Evolutionary conservation across 92 coral and sea anemone species (phyloP).

Genomic region (Meandrina meandrites): DNA sequence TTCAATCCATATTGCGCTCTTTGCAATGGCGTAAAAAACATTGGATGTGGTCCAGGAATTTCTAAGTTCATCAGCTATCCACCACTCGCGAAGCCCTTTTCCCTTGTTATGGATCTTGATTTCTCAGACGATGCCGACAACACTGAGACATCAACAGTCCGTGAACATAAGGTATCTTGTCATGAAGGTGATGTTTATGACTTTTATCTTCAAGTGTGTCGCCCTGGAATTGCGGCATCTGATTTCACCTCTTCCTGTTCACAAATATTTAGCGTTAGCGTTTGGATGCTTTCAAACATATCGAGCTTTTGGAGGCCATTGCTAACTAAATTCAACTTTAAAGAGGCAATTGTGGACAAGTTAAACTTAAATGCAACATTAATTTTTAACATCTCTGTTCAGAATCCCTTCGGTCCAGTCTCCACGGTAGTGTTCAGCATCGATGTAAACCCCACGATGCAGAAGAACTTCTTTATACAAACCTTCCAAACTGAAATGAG

Average conservation of each 20-base stretch:
- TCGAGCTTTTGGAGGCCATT: not conserved
- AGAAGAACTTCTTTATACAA: not conserved
- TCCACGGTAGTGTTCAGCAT: not conserved
- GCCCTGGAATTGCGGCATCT: not conserved
- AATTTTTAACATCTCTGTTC: not conserved
- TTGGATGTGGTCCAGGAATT: not conserved
- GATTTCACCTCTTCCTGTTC: not conserved
- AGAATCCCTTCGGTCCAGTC: not conserved
- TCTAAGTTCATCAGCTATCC: too few species aligned
- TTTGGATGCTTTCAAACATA: not conserved
- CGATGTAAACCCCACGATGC: not conserved
- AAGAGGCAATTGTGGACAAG: not conserved
- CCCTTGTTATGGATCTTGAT: not conserved
- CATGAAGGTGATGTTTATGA: not conserved
- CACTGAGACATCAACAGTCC: not conserved
- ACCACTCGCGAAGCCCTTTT: constrained; percentile 6
- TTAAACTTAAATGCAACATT: not conserved
- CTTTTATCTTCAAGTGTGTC: constrained; percentile 7
- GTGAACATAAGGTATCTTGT: not conserved
- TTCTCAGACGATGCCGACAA: not conserved
- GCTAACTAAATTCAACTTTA: not conserved
- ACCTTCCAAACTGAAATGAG: not conserved
- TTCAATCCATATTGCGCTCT: not conserved
- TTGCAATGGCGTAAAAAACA: not conserved
- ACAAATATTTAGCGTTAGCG: not conserved